Evolutionary conservation across 2,797 vertebrate genomes (phyloP), one percentile per base, ranked within the genome.

Genomic region (Harpagifer antarcticus): DNA sequence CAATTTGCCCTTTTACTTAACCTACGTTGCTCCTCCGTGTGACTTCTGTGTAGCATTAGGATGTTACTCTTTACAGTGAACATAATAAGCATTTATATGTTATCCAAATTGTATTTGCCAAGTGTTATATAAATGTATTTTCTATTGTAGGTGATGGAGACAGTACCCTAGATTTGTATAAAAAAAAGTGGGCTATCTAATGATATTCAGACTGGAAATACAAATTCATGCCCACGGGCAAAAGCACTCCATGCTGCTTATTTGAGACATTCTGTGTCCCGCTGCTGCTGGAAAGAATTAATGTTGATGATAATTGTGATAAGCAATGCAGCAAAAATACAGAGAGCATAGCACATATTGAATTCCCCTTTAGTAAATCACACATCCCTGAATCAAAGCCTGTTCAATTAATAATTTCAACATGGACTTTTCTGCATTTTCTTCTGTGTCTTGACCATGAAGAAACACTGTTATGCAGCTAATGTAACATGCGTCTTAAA

Each of bases 211-310:
- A 55, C 57, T 82, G 65, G 85, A 82, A 79, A 80, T 78, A 80
- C 72, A 81, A 74, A 84, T 74, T 74, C 60, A 69, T 80, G 81
- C 78, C 90, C 31, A 2, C 55, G 50, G 78, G 89, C 83, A 33
- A 81, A 82, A 89, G 70, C 76, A 85, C 56, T 63, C 81, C 48
- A 74, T 68, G 19, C 79, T 83, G 82, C 85, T 84, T 83, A 84
- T 84, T 87, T 87, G 66, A 81, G 69, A 66, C 67, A 53, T 43
- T 49, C 47, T 52, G 47, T 72, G 67, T 15, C 40, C 61, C 47
- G 57, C 56, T 67, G 79, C 72, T 81, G 78, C 63, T 72, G 70
- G 20, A 72, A 77, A 82, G 43, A 79, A 83, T 83, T 42, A 73
- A 87, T 86, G 67, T 72, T 85, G 83, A 82, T 83, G 52, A 84